Base-by-base conservation (phyloP, 1,140 invertebrate genomes). In the Saccostrea echinata region DNA sequence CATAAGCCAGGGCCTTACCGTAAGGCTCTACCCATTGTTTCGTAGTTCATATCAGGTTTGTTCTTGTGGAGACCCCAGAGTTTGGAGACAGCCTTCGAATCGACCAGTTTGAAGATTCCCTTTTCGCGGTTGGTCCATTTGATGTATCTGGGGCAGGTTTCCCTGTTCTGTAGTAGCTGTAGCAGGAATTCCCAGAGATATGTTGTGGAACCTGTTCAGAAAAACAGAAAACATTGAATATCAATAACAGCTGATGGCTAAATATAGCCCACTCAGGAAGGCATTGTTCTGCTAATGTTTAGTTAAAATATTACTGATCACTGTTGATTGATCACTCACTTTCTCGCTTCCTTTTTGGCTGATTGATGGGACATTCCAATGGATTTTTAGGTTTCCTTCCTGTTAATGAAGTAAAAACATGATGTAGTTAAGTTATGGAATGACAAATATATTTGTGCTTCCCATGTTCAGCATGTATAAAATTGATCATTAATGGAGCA, bases 31-130 rank as follows among this genome's bases (percentile, higher is more conserved):
- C 99, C 99, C 99, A 99, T 99, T 52, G 99, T 99, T 96, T 99
- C 99, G 95, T 99, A 99, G 96, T 99, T 99, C 99, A 99, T 99
- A 95, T 99, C 98, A 2, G 99, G 99, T 95, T 99, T 99, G 95
- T 99, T 99, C 96, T 99, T 99, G 96, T 99, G 99, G 92, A 99
- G 96, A 80, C 99, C 99, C 99, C 99, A 99, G 21, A 99, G 96
- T 80, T 98, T 96, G 12, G 98, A 99, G 12, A 99, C 99, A 13
- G 98, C 98, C 95, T 99, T 99, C 18, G 98, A 99, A 95, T 99
- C 99, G 27, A 99, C 98, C 92, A 99, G 96, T 95, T 99, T 99
- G 96, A 99, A 99, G 35, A 99, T 98, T 71, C 99, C 98, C 93
- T 99, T 98, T 94, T 99, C 98, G 91, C 98, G 96, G 95, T 99